phyloP scores from a whole-genome alignment of 2,797 vertebrate genomes.

The Coluber constrictor region DNA sequence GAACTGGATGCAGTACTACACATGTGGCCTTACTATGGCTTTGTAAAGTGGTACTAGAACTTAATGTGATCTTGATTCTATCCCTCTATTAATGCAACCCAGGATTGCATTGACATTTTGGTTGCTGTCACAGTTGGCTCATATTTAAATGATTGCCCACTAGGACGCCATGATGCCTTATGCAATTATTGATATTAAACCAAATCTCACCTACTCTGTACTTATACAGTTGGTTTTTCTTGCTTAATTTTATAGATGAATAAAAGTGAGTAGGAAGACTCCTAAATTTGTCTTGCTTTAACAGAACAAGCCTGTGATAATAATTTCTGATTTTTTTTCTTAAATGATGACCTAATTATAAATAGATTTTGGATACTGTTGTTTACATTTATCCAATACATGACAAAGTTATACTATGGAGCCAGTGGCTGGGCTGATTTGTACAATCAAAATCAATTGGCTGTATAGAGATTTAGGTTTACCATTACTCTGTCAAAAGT shows the following conservation, averaged over 20 bases:
- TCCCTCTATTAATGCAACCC: not conserved
- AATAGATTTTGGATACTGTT: not conserved
- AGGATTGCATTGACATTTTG: not conserved
- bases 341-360: not conserved
- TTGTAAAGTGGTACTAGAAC: not conserved
- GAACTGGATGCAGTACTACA: not conserved
- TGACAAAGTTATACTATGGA: not conserved
- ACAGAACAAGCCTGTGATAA: not conserved
- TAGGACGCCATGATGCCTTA: not conserved
- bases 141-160: not conserved
- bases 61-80: not conserved
- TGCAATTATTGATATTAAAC: not conserved
- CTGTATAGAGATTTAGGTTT: not conserved
- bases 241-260: not conserved
- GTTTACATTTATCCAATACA: not conserved
- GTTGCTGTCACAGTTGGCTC: not conserved
- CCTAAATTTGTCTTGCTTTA: not conserved
- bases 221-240: not conserved
- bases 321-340: not conserved
- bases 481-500: not conserved
- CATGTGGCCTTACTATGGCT: not conserved
- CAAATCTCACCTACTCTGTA: not conserved
- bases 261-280: not conserved
- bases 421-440: not conserved
- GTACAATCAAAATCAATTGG: not conserved